Evolutionary conservation across 2,888 invertebrate species (phyloP).

Genomic region (Agrilus biguttatus): DNA sequence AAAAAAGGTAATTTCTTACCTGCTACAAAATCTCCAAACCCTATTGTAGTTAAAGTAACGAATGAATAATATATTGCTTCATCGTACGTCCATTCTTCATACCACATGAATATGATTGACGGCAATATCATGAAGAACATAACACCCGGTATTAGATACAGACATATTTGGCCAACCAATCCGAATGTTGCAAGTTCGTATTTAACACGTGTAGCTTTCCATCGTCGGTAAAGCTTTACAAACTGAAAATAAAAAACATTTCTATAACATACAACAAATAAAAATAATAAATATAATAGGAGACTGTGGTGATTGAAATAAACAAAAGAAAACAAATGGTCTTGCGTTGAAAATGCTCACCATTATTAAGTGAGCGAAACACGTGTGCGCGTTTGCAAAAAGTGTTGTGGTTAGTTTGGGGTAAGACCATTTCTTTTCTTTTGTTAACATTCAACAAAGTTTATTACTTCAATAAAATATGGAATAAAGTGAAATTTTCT

Average conservation of each 20-base stretch:
- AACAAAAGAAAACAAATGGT: too few relatives aligned
- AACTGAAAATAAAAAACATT: slow-evolving; percentile 39
- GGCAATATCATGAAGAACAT: slow-evolving; percentile 78
- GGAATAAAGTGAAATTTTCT: slow-evolving; percentile 1
- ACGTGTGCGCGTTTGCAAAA: too few relatives aligned
- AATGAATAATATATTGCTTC: slow-evolving; percentile 78
- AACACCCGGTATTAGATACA: slow-evolving; percentile 81
- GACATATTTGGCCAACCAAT: slow-evolving; percentile 62
- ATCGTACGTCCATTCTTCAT: slow-evolving; percentile 76
- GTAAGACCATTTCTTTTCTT: too few relatives aligned
- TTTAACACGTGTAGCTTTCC: slow-evolving; percentile 55
- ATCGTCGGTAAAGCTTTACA: slow-evolving; percentile 62
- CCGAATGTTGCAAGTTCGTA: slow-evolving; percentile 55
- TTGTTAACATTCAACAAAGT: too few relatives aligned
- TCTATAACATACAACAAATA: too few relatives aligned
- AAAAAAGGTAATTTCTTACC: slow-evolving; percentile 34
- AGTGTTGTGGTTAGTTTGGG: too few relatives aligned
- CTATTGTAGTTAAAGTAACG: slow-evolving; percentile 76
- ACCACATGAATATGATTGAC: slow-evolving; percentile 67
- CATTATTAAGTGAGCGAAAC: too few relatives aligned
- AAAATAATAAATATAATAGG: not conserved
- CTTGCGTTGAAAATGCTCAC: too few relatives aligned
- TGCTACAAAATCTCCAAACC: slow-evolving; percentile 87
- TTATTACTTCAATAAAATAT: too few relatives aligned
- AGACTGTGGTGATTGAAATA: too few relatives aligned